Conservation (phyloP, 2,888 invertebrate genomes). For the Drosophila maculinotata region DNA sequence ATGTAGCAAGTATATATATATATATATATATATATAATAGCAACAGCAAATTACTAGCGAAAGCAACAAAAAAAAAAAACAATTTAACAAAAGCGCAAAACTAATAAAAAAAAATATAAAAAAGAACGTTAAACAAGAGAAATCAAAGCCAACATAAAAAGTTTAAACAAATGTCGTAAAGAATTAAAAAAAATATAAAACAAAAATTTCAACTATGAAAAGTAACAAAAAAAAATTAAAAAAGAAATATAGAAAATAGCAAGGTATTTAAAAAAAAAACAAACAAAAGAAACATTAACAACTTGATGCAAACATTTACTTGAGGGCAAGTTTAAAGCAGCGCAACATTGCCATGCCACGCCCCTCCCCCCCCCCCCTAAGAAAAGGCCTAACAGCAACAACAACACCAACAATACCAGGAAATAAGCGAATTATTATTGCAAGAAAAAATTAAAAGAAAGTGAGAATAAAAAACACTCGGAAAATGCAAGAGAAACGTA, state of each 20-base stretch:
- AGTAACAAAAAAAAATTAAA: conserved; percentile 7
- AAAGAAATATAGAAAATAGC: conserved; percentile 13
- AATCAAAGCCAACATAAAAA: neutral
- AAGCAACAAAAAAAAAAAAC: conserved; percentile 8
- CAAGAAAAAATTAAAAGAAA: conserved; percentile 18
- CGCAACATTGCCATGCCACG: neutral
- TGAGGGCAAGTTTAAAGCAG: conserved; percentile 10
- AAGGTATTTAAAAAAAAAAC: conserved; percentile 31
- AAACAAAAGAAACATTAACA: conserved; percentile 24
- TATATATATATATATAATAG: conserved; percentile 12
- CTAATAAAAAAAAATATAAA: neutral
- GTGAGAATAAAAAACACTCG: conserved; percentile 10
- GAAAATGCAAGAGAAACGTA: conserved; percentile 28
- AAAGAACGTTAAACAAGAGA: no score
- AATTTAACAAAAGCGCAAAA: conserved; percentile 24
- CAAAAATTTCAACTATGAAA: conserved; percentile 9
- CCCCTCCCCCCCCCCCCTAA: neutral
- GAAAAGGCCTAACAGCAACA: conserved; percentile 19
- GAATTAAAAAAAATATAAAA: neutral
- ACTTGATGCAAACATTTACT: conserved; percentile 1
- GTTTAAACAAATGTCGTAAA: conserved; percentile 5
- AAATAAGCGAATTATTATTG: conserved; percentile 11
- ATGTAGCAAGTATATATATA: no score
- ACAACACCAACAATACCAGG: conserved; percentile 27
- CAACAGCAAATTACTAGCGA: conserved; percentile 7